A percentile compares a stretch with the other conserved stretches of the same genome.
Evolutionary conservation across 2,113 vertebrate genomes (phyloP).

Genomic region (Perca fluviatilis): DNA sequence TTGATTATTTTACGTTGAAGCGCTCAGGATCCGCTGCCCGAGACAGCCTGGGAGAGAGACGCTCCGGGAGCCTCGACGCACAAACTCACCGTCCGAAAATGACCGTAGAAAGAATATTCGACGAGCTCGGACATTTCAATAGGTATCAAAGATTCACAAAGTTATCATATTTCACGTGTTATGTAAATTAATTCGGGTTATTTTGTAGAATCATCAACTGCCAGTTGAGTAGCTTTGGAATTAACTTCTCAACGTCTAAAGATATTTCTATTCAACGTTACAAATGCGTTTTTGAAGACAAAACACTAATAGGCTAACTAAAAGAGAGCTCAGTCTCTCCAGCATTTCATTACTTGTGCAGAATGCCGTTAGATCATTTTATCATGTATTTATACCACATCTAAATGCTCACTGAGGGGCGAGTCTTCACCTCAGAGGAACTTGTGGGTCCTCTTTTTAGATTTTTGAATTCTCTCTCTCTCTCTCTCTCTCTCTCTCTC

Average conservation of each 20-base stretch:
- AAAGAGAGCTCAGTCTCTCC: no score
- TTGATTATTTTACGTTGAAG: not conserved
- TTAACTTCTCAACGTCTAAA: not conserved
- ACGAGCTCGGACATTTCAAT: conserved; percentile 85
- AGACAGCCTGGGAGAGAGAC: conserved; percentile 1
- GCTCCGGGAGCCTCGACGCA: conserved; percentile 15
- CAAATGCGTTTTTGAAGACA: conserved; percentile 10
- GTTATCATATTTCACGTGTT: not conserved
- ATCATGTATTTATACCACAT: not conserved
- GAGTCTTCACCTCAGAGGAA: not conserved
- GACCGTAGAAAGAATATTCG: conserved; percentile 84
- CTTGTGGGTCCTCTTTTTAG: not conserved
- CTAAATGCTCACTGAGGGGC: not conserved
- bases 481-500: no score
- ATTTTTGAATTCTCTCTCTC: not conserved
- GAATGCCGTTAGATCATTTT: not conserved
- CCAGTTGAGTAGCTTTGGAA: not conserved
- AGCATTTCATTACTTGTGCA: not conserved
- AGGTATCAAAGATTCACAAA: conserved; percentile 60
- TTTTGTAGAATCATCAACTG: not conserved
- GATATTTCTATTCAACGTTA: conserved; percentile 17
- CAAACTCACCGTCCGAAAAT: conserved; percentile 51
- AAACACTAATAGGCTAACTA: not conserved
- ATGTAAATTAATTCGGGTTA: not conserved
- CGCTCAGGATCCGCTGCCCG: conserved; percentile 16